A percentile compares a stretch with the other conserved stretches of the same genome.
Evolutionary conservation across 64 coral and sea anemone genomes (phyloP).

Genomic region (Montipora foliosa): DNA sequence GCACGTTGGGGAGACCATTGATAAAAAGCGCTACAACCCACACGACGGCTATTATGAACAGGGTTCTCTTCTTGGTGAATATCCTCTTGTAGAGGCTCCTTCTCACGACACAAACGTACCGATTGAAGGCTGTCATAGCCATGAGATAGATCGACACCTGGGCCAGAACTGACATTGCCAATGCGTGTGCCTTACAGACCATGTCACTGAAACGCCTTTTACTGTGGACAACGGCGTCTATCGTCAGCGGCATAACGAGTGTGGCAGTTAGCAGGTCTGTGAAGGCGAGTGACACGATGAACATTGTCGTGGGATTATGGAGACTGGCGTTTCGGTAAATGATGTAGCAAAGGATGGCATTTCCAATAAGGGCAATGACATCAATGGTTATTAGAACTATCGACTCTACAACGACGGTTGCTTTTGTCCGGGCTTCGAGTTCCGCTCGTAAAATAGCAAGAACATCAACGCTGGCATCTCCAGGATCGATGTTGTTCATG

Average conservation of each 20-base stretch:
- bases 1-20: slow-evolving; percentile 22
- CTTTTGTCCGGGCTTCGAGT: slow-evolving; percentile 19
- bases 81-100: slow-evolving; percentile 22
- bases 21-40: slow-evolving; percentile 1
- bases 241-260: slow-evolving; percentile 20
- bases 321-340: slow-evolving; percentile 31
- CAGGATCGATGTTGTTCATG: slow-evolving; percentile 52
- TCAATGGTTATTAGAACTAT: slow-evolving; percentile 26
- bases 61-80: slow-evolving; percentile 16
- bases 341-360: slow-evolving; percentile 40
- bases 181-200: slow-evolving; percentile 25
- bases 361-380: slow-evolving; percentile 13
- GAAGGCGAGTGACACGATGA: too few species aligned
- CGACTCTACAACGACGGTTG: neutral
- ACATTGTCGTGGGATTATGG: slow-evolving; percentile 5
- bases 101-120: slow-evolving; percentile 35
- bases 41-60: neutral
- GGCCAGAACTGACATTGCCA: slow-evolving; percentile 7
- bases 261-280: neutral
- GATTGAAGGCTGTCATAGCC: slow-evolving; percentile 61
- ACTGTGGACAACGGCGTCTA: slow-evolving; percentile 22
- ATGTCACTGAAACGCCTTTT: neutral
- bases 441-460: slow-evolving; percentile 11
- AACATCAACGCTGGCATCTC: slow-evolving; percentile 37
- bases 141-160: slow-evolving; percentile 40